These are phyloP conservation scores for Rotaria sp. DNA, from an alignment of 2,888 invertebrate genomes.

Conservation along the genomic window DNA sequence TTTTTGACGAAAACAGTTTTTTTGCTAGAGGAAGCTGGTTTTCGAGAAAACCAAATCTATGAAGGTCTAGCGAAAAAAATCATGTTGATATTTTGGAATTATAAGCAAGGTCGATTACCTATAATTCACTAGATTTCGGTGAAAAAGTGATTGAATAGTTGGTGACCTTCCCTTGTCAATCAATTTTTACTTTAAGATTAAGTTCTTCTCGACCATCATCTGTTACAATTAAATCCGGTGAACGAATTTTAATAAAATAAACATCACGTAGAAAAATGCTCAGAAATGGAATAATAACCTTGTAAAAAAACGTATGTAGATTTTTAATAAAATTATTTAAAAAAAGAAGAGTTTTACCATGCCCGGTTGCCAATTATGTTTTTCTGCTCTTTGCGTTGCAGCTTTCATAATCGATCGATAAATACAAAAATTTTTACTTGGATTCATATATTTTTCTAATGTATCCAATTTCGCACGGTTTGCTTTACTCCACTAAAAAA, in stretches of 20 bases:
- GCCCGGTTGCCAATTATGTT: slow-evolving; percentile 3
- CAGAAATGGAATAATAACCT: slow-evolving; percentile 14
- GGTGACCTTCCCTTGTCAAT: too few relatives aligned
- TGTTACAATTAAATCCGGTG: background rate
- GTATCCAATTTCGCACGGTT: slow-evolving; percentile 17
- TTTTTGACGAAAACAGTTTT: too few relatives aligned
- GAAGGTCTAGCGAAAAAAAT: too few relatives aligned
- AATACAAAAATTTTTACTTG: slow-evolving; percentile 10
- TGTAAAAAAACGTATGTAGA: background rate
- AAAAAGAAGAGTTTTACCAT: background rate
- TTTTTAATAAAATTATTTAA: background rate
- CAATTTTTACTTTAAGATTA: background rate
- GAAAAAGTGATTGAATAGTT: too few relatives aligned
- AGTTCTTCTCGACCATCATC: background rate
- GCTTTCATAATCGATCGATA: slow-evolving; percentile 10
- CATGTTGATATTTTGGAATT: too few relatives aligned
- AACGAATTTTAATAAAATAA: slow-evolving; percentile 29
- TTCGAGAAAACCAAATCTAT: too few relatives aligned
- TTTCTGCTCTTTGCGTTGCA: slow-evolving; percentile 12
- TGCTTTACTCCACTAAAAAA: slow-evolving; percentile 26
- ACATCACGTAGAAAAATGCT: slow-evolving; percentile 23
- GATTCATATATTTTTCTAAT: slow-evolving; percentile 27
- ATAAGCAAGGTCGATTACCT: too few relatives aligned
- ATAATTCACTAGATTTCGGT: too few relatives aligned
- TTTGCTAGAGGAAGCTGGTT: too few relatives aligned